phyloP scores from a whole-genome alignment of 1,140 invertebrate species.

The Doryteuthis pealeii region DNA sequence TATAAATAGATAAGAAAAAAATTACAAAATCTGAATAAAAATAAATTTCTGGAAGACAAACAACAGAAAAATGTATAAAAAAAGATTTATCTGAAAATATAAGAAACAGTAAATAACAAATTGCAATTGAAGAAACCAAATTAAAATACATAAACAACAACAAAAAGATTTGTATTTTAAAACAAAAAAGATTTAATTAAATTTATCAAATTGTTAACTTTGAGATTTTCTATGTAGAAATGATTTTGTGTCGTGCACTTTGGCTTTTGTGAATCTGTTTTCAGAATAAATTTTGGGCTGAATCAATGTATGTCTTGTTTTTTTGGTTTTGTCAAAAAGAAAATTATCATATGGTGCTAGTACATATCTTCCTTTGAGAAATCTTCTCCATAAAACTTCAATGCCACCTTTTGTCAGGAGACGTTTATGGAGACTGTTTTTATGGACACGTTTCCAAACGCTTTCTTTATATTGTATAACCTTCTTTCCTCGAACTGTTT shows the following conservation, averaged over 20 bases:
- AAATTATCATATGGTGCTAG: slow-evolving; percentile 27
- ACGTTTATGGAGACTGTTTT: slow-evolving; percentile 29
- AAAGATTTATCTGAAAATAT: too few relatives aligned
- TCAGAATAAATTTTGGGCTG: neutral
- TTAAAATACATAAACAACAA: too few relatives aligned
- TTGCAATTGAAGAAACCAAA: too few relatives aligned
- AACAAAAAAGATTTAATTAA: too few relatives aligned
- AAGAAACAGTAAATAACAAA: too few relatives aligned
- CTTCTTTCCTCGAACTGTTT: slow-evolving; percentile 19
- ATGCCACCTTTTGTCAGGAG: slow-evolving; percentile 26
- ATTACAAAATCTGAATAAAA: too few relatives aligned
- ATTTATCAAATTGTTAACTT: neutral
- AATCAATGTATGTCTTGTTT: neutral
- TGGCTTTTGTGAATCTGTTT: neutral
- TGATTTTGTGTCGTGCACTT: neutral
- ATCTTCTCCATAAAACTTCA: slow-evolving; percentile 28
- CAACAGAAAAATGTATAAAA: too few relatives aligned
- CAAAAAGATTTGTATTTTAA: too few relatives aligned
- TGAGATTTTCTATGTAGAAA: neutral
- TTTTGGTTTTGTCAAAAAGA: neutral
- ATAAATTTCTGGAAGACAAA: too few relatives aligned
- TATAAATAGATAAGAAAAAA: too few relatives aligned
- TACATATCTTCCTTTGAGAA: slow-evolving; percentile 27
- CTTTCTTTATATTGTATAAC: slow-evolving; percentile 28
- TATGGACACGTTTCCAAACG: slow-evolving; percentile 36